Conservation (phyloP, 2,888 invertebrate genomes). For the Pogonocherus hispidulus region DNA sequence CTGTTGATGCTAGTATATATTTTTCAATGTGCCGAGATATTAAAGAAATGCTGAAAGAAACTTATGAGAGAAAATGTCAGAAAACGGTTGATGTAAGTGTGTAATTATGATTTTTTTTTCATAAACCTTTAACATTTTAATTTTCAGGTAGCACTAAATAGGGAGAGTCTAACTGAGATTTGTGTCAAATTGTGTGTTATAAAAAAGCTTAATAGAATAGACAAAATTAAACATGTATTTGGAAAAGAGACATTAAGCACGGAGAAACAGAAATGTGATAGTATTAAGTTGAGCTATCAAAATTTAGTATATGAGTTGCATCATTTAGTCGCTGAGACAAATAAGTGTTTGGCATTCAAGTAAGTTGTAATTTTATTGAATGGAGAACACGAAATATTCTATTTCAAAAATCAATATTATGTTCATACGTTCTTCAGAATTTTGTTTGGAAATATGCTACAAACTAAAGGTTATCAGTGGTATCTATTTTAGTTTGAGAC, state of each 20-base stretch:
- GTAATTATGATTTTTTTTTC: neutral
- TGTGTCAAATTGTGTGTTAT: slow-evolving; percentile 84
- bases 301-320: slow-evolving; percentile 95
- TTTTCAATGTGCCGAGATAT: slow-evolving; percentile 80
- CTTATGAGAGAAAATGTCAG: slow-evolving; percentile 74
- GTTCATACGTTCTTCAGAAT: too few species aligned
- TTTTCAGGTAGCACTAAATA: slow-evolving; percentile 67
- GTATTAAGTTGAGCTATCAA: slow-evolving; percentile 90
- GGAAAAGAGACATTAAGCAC: slow-evolving; percentile 85
- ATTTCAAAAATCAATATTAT: too few species aligned
- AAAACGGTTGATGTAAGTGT: slow-evolving; percentile 39
- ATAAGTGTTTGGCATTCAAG: slow-evolving; percentile 94
- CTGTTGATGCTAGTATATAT: slow-evolving; percentile 78
- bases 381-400: too few species aligned
- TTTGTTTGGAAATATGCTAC: too few species aligned
- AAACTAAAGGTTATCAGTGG: too few species aligned
- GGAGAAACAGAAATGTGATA: slow-evolving; percentile 91
- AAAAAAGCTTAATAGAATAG: slow-evolving; percentile 91
- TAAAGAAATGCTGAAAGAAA: slow-evolving; percentile 77
- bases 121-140: slow-evolving; percentile 15
- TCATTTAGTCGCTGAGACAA: slow-evolving; percentile 94
- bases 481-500: too few species aligned
- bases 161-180: slow-evolving; percentile 71
- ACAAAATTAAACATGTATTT: slow-evolving; percentile 88
- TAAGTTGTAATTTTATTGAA: slow-evolving; percentile 63